Evolutionary conservation across 1,140 invertebrate species (phyloP), one percentile per base, ranked within the genome.

Genomic region (Conus betulinus): DNA sequence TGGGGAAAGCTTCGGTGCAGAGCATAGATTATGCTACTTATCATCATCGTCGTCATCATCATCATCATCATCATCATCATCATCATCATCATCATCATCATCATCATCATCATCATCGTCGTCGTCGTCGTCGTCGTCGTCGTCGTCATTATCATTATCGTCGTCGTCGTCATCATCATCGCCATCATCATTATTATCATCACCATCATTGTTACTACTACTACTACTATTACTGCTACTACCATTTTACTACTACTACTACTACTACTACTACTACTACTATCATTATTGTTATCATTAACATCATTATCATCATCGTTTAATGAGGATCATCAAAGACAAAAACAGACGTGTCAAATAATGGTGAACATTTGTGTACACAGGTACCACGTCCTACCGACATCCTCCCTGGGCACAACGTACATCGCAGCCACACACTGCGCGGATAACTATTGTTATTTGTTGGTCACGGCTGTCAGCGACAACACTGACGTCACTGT

Each of bases 31-130:
- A 74, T 39, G 39, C 39, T 39, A 39, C 0, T 39, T 39, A 39
- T 39, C 39, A 39, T 39, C 39, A 39, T 39, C 25, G 71, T 74
- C 25, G 3, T 74, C 25, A 74, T 74, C 71, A 74, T 74, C 71
- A 74, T 74, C 71, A 74, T 74, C 71, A 74, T 74, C 71, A 74
- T 74, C 71, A 74, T 74, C 71, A 74, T 74, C 71, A 74, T 74
- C 71, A 3, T 74, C 71, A 74, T 74, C 71, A 3, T 74, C 71
- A 74, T 74, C 3, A 74, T 74, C 71, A 74, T 74, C 3, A 74
- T 74, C 25, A 74, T 74, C 25, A 74, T 74, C 25, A 74, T 74
- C 25, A 74, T 74, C 25, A 74, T 74, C 25, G 3, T 74, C 25
- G 3, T 74, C 25, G 3, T 74, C 25, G 3, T 74, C 25, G 25